Base-by-base conservation (phyloP, 2,888 invertebrate species). In the Cosmia pyralina region DNA sequence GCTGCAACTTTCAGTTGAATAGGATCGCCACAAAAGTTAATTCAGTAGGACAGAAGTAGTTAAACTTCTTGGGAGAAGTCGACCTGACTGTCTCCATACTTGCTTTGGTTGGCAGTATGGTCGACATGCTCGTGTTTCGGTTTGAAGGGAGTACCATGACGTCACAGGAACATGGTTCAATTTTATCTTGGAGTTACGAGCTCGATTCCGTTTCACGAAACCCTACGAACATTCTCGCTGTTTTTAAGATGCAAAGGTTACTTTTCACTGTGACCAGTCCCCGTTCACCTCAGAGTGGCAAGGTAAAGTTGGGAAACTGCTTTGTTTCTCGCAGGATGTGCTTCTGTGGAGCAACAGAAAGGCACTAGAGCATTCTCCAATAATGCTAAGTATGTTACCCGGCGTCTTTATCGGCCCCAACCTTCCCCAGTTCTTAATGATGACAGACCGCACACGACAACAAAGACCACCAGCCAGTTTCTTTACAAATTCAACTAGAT, bases 1-100 rank as follows among this genome's bases (percentile, higher is more conserved):
- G 4, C 59, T 83, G 75, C 76, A 83, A 75, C 71, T 79, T 83
- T 77, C 34, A 78, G 68, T 44, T 55, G 4, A 64, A 13, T 67
- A 70, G 28, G 22, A 64, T 5, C 57, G 64, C 78, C 73, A 82
- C 6, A 34, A 2, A 22, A 22, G 0, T 13, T 7, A 46, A n/a
- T 17, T 55, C 17, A 22, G 46, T 13, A 6, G 64, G 74, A 75
- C 38, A 52, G 2, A 15, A 34, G 28, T 19, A 48, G 10, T 15
- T 2, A 19, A 34, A 48, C 15, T 48, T 19, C 13, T 48, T n/a
- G 13, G 19, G 8, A 28, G 10, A 52, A 28, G 7, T 55, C 15
- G 28, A 15, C 15, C 3, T 53, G 15, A 6, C 53, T 53, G 50
- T 41, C n/a, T 17, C 13, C 19, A 34, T 46, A 17, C 7, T 17